phyloP scores from a whole-genome alignment of 1,140 invertebrate species.

The Drosophila subobscura region DNA sequence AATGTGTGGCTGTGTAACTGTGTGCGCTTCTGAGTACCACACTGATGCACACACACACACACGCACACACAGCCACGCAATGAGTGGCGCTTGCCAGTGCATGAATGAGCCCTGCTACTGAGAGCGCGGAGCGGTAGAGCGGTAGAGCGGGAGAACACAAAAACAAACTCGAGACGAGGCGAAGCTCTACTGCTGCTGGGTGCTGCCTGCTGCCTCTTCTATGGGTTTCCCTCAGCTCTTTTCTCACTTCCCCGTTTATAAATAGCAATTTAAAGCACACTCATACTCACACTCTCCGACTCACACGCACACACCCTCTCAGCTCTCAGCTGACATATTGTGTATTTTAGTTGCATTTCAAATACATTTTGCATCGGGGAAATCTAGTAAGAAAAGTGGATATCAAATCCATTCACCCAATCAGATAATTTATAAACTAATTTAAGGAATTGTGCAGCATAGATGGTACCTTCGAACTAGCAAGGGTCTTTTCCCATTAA shows the following conservation, averaged over 20 bases:
- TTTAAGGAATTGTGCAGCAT: too few relatives aligned
- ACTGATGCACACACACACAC: constrained; percentile 4
- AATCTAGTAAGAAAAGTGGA: too few relatives aligned
- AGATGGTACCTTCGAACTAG: too few relatives aligned
- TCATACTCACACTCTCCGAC: constrained; percentile 32
- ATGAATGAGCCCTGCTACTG: constrained; percentile 55
- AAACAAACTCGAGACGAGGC: constrained; percentile 50
- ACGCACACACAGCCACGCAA: constrained; percentile 8
- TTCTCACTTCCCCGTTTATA: constrained; percentile 54
- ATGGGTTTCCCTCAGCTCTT: constrained; percentile 3
- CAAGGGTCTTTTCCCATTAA: too few relatives aligned
- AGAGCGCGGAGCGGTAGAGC: too few relatives aligned
- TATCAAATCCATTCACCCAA: too few relatives aligned
- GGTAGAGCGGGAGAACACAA: constrained; percentile 36
- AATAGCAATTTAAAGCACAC: constrained; percentile 64
- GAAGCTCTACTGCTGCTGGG: constrained; percentile 8
- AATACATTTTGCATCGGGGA: too few relatives aligned
- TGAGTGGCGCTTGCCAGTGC: constrained; percentile 44
- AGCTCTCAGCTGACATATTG: background rate
- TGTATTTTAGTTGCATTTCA: too few relatives aligned
- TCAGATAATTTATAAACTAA: too few relatives aligned
- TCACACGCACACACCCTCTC: constrained; percentile 22
- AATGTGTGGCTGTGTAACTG: constrained; percentile 18
- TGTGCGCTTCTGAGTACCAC: constrained; percentile 21
- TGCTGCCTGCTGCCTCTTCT: background rate